Percentiles rank a stretch among this genome's conserved stretches.
phyloP scores from a whole-genome alignment of 2,888 invertebrate genomes.

The Diploptera punctata region DNA sequence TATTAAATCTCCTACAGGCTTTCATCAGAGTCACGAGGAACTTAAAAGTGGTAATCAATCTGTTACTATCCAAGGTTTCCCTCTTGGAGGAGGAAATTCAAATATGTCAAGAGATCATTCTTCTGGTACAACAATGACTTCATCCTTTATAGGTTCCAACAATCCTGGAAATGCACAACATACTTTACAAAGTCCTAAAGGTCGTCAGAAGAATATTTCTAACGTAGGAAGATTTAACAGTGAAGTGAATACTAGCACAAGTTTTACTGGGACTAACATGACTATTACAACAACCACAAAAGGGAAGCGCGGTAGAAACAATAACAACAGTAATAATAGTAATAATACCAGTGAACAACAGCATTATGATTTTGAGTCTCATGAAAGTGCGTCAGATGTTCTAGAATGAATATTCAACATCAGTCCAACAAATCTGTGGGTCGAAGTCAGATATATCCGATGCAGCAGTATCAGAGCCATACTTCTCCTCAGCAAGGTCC shows the following conservation, averaged over 20 bases:
- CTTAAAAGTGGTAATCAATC: not conserved
- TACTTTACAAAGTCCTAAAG: not conserved
- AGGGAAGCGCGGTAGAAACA: not conserved
- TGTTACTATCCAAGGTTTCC: not conserved
- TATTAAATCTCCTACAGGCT: constrained; percentile 14
- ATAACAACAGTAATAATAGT: not conserved
- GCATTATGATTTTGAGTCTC: constrained; percentile 11
- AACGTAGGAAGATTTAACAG: not conserved
- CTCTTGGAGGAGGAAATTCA: not conserved
- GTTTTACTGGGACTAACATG: not conserved
- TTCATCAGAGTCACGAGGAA: constrained; percentile 9
- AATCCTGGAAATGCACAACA: not conserved
- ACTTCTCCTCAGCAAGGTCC: not conserved
- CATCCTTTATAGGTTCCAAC: not conserved
- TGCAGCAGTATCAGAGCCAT: not conserved
- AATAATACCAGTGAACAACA: no score
- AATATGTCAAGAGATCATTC: not conserved
- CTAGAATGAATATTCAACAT: not conserved
- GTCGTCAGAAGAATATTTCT: constrained; percentile 3
- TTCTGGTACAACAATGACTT: not conserved
- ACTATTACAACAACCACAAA: not conserved
- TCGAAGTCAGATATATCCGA: not conserved
- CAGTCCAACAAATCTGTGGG: not conserved
- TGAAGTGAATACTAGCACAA: not conserved
- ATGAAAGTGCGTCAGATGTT: not conserved